Conservation (phyloP, 2,113 vertebrate species). For the Calcarius ornatus region DNA sequence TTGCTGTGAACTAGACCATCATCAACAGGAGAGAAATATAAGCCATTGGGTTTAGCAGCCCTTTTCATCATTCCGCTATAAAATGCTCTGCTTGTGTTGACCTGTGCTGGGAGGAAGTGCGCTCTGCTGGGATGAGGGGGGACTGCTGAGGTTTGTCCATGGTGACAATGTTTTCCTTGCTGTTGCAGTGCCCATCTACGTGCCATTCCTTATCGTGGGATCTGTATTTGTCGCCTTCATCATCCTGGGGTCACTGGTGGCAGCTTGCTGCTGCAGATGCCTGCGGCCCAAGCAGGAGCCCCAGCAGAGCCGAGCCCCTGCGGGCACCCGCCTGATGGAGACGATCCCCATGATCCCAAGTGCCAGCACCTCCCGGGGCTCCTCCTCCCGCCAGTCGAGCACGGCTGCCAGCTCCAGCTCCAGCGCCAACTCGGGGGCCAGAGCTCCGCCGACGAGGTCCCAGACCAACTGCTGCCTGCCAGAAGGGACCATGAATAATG, state of each 20-base stretch:
- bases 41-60: background rate
- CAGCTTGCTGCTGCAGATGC: conserved; percentile 94
- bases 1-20: background rate
- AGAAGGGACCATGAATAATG: conserved; percentile 87
- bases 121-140: background rate
- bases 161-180: background rate
- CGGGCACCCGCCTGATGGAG: conserved; percentile 85
- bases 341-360: conserved; percentile 98
- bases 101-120: background rate
- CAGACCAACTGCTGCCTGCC: conserved; percentile 94
- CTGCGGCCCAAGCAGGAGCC: conserved; percentile 95
- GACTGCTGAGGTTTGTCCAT: background rate
- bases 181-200: conserved; percentile 92
- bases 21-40: background rate
- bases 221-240: conserved; percentile 96
- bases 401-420: conserved; percentile 96
- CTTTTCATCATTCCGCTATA: background rate
- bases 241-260: conserved; percentile 91
- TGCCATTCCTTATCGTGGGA: conserved; percentile 96
- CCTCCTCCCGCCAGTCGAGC: conserved; percentile 95
- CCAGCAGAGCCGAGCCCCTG: conserved; percentile 77
- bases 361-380: conserved; percentile 87
- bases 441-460: conserved; percentile 81
- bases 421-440: conserved; percentile 83
- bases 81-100: background rate